Conservation (phyloP, 2,797 vertebrate genomes). For the Phrynocephalus forsythii region DNA sequence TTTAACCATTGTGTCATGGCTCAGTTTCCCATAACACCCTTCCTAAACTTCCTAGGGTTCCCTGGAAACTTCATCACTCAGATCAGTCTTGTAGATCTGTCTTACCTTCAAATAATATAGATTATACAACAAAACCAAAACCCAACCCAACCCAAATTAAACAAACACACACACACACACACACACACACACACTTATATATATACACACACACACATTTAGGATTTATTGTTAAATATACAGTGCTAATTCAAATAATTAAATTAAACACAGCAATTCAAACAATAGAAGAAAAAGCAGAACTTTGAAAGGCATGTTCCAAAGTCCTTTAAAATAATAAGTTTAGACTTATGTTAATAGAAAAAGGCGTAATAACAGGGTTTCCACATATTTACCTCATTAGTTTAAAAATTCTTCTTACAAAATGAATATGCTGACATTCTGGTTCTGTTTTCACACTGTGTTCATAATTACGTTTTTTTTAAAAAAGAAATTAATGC, state of each 20-base stretch:
- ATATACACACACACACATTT: background rate
- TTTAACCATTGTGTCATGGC: too few relatives aligned
- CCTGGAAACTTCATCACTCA: background rate
- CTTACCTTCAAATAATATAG: background rate
- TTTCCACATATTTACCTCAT: slow-evolving; percentile 23
- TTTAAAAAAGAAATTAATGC: background rate
- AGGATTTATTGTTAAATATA: slow-evolving; percentile 25
- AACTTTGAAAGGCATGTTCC: slow-evolving; percentile 1
- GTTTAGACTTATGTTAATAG: slow-evolving; percentile 20
- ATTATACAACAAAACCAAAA: background rate
- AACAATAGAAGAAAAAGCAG: background rate
- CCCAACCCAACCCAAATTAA: too few relatives aligned
- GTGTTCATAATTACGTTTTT: slow-evolving; percentile 10
- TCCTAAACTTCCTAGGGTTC: too few relatives aligned
- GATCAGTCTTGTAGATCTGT: background rate
- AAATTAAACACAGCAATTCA: slow-evolving; percentile 26
- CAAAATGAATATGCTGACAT: slow-evolving; percentile 1
- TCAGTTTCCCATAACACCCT: too few relatives aligned
- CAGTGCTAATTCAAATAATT: slow-evolving; percentile 37
- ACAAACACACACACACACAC: background rate
- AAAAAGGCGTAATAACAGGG: slow-evolving; percentile 10
- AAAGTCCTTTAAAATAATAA: slow-evolving; percentile 27
- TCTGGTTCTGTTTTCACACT: slow-evolving; percentile 18
- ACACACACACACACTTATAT: background rate
- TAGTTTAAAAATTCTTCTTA: slow-evolving; percentile 13